Evolutionary conservation across 2,797 vertebrate genomes (phyloP).

Genomic region (Prionace glauca): DNA sequence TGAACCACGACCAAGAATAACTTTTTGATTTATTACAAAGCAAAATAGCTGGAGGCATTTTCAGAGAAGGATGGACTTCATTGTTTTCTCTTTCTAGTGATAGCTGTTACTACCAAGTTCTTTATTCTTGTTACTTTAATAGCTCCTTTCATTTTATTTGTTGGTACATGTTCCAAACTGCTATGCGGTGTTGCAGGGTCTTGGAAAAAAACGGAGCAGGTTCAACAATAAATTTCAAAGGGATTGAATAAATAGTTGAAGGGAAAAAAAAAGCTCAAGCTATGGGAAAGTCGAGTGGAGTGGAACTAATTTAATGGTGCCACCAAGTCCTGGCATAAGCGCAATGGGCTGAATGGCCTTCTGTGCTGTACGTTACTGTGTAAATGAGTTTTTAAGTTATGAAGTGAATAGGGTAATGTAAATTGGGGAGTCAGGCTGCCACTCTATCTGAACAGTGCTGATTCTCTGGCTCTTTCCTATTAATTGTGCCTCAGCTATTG

Average conservation of each 20-base stretch:
- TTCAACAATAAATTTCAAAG: neutral
- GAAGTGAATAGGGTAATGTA: neutral
- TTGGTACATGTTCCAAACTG: neutral
- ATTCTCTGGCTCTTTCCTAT: conserved; percentile 40
- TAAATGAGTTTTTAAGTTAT: neutral
- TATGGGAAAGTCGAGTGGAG: neutral
- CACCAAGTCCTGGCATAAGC: neutral
- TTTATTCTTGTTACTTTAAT: too few species aligned
- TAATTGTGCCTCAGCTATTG: conserved; percentile 56
- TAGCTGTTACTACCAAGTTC: too few species aligned
- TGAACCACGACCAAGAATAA: too few species aligned
- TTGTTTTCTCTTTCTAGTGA: too few species aligned
- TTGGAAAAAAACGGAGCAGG: neutral
- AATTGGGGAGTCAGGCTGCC: too few species aligned
- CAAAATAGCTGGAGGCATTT: too few species aligned
- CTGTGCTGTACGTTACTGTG: neutral
- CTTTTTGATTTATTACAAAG: too few species aligned
- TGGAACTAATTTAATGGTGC: neutral
- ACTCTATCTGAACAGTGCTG: neutral
- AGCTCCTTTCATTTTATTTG: neutral
- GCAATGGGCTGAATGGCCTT: neutral
- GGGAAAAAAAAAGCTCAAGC: neutral
- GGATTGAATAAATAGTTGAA: neutral
- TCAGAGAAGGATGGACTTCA: too few species aligned
- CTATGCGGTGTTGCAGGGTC: neutral